A percentile compares a stretch with the other conserved stretches of the same genome.
Conservation (phyloP, 2,888 invertebrate genomes). For the Sesia apiformis region DNA sequence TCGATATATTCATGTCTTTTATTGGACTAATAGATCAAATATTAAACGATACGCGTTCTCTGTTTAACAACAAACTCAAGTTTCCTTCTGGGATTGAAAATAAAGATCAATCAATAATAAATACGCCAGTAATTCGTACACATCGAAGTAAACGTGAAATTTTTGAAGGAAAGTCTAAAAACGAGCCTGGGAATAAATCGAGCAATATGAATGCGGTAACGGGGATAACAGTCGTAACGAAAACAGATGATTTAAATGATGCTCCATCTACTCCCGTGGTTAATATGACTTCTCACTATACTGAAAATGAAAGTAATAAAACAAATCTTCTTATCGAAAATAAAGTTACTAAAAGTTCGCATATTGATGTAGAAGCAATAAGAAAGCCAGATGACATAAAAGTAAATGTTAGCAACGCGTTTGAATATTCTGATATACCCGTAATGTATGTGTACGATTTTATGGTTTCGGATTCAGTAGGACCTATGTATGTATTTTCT, state of each 20-base stretch:
- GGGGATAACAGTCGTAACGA: neutral
- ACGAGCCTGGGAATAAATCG: constrained; percentile 8
- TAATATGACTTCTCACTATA: neutral
- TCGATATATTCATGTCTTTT: constrained; percentile 31
- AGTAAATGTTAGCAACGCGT: neutral
- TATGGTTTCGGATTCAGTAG: no score
- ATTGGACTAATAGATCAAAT: constrained; percentile 31
- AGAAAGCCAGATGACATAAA: neutral
- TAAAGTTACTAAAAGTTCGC: no score
- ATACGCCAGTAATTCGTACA: constrained; percentile 19
- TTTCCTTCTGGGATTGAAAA: neutral
- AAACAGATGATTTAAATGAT: neutral
- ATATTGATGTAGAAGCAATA: no score
- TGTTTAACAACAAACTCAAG: neutral
- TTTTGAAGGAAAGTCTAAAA: constrained; percentile 1
- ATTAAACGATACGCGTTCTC: constrained; percentile 31
- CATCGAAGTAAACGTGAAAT: constrained; percentile 36
- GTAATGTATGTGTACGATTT: neutral
- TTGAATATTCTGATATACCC: neutral
- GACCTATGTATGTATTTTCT: constrained; percentile 3
- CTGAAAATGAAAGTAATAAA: constrained; percentile 10
- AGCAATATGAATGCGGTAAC: neutral
- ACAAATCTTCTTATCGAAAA: no score
- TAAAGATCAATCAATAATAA: constrained; percentile 7
- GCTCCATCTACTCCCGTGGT: neutral